A percentile compares a stretch with the other conserved stretches of the same genome.
These are phyloP conservation scores for Pheosia tremula DNA, from an alignment of 2,888 invertebrate genomes.

Conservation along the genomic window DNA sequence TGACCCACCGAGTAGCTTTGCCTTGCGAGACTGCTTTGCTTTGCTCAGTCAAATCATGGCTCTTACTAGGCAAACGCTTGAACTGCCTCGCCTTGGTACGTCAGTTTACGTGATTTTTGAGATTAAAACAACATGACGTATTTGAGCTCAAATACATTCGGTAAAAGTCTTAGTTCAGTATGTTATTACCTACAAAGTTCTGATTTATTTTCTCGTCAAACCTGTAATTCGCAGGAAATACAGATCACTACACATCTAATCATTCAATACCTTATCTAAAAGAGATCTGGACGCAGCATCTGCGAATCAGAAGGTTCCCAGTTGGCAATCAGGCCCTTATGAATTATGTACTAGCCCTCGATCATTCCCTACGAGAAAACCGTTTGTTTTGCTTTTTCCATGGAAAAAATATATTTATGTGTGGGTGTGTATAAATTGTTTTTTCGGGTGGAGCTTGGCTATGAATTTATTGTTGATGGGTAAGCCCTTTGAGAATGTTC, in stretches of 20 bases:
- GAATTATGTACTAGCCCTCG: conserved; percentile 40
- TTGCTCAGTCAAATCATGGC: too few species aligned
- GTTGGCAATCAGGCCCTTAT: conserved; percentile 39
- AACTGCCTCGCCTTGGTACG: too few species aligned
- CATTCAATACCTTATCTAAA: neutral
- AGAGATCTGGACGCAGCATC: conserved; percentile 10
- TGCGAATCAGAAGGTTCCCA: conserved; percentile 18
- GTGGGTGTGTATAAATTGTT: neutral
- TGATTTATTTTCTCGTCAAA: neutral
- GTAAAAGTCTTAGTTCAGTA: too few species aligned
- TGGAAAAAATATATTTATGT: neutral
- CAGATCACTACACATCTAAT: neutral
- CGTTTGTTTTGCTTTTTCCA: conserved; percentile 30
- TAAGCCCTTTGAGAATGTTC: neutral
- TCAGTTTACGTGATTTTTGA: too few species aligned
- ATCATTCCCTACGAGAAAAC: conserved; percentile 16
- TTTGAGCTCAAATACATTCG: too few species aligned
- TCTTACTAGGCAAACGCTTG: too few species aligned
- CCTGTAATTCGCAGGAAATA: neutral
- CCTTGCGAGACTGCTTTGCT: too few species aligned
- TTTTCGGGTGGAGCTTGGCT: neutral
- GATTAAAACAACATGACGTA: too few species aligned
- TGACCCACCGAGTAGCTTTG: too few species aligned
- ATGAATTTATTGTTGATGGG: neutral
- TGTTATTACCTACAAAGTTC: too few species aligned